A percentile compares a stretch with the other conserved stretches of the same genome.
These are phyloP conservation scores for Cyanoderma ruficeps DNA, from an alignment of 2,113 vertebrate genomes.

Conservation along the genomic window DNA sequence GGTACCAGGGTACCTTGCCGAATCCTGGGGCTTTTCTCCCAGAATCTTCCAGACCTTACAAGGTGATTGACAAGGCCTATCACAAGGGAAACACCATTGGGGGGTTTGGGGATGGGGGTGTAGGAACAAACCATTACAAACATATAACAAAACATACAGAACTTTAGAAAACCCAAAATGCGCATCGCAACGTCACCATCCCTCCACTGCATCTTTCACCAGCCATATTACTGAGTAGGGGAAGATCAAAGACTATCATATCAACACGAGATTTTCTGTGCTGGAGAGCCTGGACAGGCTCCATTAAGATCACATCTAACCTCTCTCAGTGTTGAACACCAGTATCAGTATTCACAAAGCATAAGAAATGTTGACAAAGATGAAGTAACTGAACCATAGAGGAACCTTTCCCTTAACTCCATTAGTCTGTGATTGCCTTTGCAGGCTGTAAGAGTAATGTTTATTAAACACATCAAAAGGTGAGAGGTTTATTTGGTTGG, in stretches of 20 bases:
- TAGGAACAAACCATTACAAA: too few relatives aligned
- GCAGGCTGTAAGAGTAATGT: background rate
- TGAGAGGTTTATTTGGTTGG: background rate
- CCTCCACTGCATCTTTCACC: background rate
- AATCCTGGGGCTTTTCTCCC: too few relatives aligned
- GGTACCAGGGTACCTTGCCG: too few relatives aligned
- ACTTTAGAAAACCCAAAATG: too few relatives aligned
- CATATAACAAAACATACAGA: too few relatives aligned
- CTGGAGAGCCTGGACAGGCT: background rate
- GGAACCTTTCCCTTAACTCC: background rate
- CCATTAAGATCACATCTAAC: background rate
- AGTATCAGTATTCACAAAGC: background rate
- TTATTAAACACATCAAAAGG: background rate
- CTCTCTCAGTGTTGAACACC: background rate
- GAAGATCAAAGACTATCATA: background rate
- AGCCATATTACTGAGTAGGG: background rate
- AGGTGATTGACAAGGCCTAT: too few relatives aligned
- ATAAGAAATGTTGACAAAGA: background rate
- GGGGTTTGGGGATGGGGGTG: too few relatives aligned
- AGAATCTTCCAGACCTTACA: too few relatives aligned
- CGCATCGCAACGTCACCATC: too few relatives aligned
- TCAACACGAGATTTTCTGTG: background rate
- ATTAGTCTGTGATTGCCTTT: background rate
- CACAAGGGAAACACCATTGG: too few relatives aligned
- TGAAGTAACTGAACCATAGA: background rate